Conservation (phyloP, 2,888 invertebrate species). For the Bruchidius siliquastri region DNA sequence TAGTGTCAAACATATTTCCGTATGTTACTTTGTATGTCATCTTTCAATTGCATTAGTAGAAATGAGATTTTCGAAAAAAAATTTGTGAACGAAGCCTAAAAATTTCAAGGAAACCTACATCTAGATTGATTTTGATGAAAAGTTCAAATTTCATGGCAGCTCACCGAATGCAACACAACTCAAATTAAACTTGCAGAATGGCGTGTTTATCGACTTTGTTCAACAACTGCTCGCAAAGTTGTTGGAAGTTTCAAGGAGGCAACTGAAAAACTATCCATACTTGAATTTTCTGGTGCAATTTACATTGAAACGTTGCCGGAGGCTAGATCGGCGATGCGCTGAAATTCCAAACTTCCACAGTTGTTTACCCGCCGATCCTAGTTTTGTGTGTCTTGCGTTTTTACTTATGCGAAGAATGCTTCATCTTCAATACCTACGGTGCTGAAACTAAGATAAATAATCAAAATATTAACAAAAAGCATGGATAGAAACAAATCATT, state of each 20-base stretch:
- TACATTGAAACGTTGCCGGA: not conserved
- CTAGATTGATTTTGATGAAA: not conserved
- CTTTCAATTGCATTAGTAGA: not conserved
- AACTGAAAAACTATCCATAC: conserved; percentile 6
- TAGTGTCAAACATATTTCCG: no score
- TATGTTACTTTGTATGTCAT: no score
- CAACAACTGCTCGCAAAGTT: conserved; percentile 9
- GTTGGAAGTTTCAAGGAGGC: conserved; percentile 5
- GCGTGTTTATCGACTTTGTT: conserved; percentile 10
- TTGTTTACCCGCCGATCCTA: not conserved
- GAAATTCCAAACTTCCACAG: not conserved
- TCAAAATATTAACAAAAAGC: no score
- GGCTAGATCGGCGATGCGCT: not conserved
- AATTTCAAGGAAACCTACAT: not conserved
- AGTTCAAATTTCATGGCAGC: not conserved
- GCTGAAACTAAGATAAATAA: no score
- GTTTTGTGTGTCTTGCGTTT: not conserved
- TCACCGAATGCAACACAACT: conserved; percentile 21
- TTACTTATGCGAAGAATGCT: not conserved
- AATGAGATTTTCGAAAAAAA: not conserved
- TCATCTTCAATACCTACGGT: not conserved
- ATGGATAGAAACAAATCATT: no score
- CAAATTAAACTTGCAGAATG: conserved; percentile 11
- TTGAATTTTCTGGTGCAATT: not conserved
- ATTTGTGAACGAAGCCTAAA: not conserved